Base-by-base conservation (phyloP, 2,888 invertebrate species). In the Notocelia uddmanniana region DNA sequence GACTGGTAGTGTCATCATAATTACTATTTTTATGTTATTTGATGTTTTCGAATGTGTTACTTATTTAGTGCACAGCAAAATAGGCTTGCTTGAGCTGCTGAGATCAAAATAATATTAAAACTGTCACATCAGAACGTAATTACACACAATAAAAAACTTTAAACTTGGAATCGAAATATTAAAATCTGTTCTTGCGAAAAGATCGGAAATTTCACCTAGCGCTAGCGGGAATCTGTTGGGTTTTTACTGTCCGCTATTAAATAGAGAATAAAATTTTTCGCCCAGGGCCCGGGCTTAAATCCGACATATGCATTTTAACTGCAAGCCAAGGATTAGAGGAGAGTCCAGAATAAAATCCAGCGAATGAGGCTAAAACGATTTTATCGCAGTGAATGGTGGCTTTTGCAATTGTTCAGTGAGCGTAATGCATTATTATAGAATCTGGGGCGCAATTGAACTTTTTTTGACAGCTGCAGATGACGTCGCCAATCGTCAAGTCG, bases 251-350 rank as follows among this genome's bases (percentile, higher is more conserved):
- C 76, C 76, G 75, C 77, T 79, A 77, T 77, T 63, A 74, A 77
- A 76, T 75, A 55, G 64, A 69, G 74, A 80, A 82, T 81, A 80
- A 79, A 80, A 74, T 0, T 75, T 74, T 74, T 73, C 74, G 76
- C 67, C 74, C 75, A 76, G 78, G 74, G 74, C 23, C 74, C 75
- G 63, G 75, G 71, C 74, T 79, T 78, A 81, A 81, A 81, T 79
- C 81, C 77, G 75, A 82, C 86, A 83, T 81, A 80, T 85, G 81
- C 81, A 83, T 84, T 87, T 85, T 80, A 80, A 83, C 83, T 85
- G 77, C 75, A 79, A 80, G 77, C 77, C 75, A 37, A 71, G 80
- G 83, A 83, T 87, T 82, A 85, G 74, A 77, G 77, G 80, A 80
- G 80, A 81, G 79, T 41, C 55, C 50, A 54, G 66, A 59, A 60